Percentiles rank a stretch among this genome's conserved stretches.
phyloP scores from a whole-genome alignment of 2,888 invertebrate species.

The Mesoligia furuncula region DNA sequence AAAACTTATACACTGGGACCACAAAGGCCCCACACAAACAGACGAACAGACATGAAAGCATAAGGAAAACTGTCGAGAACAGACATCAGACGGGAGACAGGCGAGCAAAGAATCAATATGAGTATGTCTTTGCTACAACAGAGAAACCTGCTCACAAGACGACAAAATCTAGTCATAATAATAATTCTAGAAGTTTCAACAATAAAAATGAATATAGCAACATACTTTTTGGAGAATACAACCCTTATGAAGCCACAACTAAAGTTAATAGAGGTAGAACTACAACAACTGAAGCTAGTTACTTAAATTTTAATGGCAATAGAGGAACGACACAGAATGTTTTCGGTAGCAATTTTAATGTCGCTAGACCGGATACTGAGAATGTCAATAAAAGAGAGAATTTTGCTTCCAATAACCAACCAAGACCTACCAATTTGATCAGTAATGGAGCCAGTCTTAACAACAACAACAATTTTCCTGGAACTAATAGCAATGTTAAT shows the following conservation, averaged over 20 bases:
- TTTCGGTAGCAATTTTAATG: conserved; percentile 22
- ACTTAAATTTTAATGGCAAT: conserved; percentile 11
- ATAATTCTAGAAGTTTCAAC: conserved; percentile 34
- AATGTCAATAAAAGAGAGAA: conserved; percentile 20
- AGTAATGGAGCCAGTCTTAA: conserved; percentile 13
- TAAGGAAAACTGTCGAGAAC: conserved; percentile 47
- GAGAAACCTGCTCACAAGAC: conserved; percentile 67
- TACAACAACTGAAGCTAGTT: conserved; percentile 21
- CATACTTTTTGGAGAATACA: conserved; percentile 34
- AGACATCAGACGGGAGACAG: conserved; percentile 46
- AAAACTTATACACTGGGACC: conserved; percentile 48
- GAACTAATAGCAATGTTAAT: conserved; percentile 24
- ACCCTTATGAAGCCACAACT: conserved; percentile 46
- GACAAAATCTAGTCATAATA: conserved; percentile 64
- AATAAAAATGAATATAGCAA: conserved; percentile 56
- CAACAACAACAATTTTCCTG: conserved; percentile 16
- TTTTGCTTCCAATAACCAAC: conserved; percentile 11
- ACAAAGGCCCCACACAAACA: conserved; percentile 49
- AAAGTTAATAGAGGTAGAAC: conserved; percentile 36
- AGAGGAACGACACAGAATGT: conserved; percentile 34
- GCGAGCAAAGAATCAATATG: conserved; percentile 55
- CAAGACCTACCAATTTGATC: conserved; percentile 10
- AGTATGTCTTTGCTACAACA: conserved; percentile 66
- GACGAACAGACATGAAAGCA: conserved; percentile 40
- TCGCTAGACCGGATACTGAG: conserved; percentile 29